These are phyloP conservation scores for Xiphophorus maculatus DNA, from an alignment of 2,113 vertebrate species.

Conservation along the genomic window DNA sequence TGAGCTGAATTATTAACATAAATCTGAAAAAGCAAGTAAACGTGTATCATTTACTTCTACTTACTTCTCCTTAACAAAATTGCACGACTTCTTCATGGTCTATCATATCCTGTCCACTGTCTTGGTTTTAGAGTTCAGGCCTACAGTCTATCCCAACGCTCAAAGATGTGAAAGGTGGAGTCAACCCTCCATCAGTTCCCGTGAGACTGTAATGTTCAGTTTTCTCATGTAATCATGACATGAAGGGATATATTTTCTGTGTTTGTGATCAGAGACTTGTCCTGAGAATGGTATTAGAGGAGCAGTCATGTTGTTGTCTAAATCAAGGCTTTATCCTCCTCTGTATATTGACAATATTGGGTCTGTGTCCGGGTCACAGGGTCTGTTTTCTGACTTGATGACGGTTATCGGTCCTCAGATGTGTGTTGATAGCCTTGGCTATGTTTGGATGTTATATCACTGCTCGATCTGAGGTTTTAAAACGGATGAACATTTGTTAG, in stretches of 20 bases:
- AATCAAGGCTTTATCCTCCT: slow-evolving; percentile 27
- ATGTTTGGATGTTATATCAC: slow-evolving; percentile 7
- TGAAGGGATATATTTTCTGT: neutral
- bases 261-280: neutral
- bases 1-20: neutral
- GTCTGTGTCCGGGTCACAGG: neutral
- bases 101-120: neutral
- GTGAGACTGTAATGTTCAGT: neutral
- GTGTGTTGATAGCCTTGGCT: slow-evolving; percentile 13
- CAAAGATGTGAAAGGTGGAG: neutral
- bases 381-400: neutral
- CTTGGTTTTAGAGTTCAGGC: neutral
- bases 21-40: neutral
- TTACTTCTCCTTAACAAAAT: too few species aligned
- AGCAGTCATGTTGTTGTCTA: slow-evolving; percentile 19
- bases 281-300: slow-evolving; percentile 14
- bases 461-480: neutral
- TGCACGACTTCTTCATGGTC: too few species aligned
- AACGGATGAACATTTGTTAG: neutral
- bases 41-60: too few species aligned
- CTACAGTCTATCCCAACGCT: neutral
- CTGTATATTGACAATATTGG: slow-evolving; percentile 1
- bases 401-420: neutral
- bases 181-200: neutral
- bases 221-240: neutral